Percentiles rank a stretch among this genome's conserved stretches.
Conservation (phyloP, 2,113 vertebrate species). For the Chamaea fasciata region DNA sequence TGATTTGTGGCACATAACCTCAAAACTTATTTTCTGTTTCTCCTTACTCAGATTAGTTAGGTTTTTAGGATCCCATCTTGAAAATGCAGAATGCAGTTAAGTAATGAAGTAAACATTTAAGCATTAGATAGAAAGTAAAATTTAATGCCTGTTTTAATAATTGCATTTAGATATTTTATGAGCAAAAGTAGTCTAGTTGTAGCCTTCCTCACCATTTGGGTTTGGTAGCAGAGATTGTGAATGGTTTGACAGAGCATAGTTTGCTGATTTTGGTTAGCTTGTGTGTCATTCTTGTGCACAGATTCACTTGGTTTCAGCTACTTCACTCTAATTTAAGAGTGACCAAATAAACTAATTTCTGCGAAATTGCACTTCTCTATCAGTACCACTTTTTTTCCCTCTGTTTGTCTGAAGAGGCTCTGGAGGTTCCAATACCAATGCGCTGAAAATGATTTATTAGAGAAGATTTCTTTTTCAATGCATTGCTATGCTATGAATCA, state of each 20-base stretch:
- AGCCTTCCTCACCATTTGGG: not conserved
- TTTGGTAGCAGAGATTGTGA: not conserved
- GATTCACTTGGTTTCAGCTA: not conserved
- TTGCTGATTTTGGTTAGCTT: not conserved
- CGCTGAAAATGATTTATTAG: not conserved
- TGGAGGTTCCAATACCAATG: not conserved
- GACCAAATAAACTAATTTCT: not conserved
- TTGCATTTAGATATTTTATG: not conserved
- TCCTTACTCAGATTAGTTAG: not conserved
- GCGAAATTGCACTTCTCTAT: not conserved
- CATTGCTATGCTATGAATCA: not conserved
- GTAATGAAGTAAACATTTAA: not conserved
- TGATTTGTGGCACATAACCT: not conserved
- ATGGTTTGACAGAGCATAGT: not conserved
- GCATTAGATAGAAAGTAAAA: not conserved
- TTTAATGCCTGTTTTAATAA: not conserved
- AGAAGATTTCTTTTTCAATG: not conserved
- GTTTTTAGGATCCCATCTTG: not conserved
- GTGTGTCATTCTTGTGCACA: not conserved
- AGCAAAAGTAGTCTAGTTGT: not conserved
- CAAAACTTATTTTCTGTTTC: not conserved
- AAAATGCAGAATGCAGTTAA: not conserved
- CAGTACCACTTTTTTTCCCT: not conserved
- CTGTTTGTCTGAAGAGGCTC: not conserved
- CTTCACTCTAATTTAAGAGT: not conserved